phyloP scores from a whole-genome alignment of 2,888 invertebrate species.

The Podotricha telesiphe region DNA sequence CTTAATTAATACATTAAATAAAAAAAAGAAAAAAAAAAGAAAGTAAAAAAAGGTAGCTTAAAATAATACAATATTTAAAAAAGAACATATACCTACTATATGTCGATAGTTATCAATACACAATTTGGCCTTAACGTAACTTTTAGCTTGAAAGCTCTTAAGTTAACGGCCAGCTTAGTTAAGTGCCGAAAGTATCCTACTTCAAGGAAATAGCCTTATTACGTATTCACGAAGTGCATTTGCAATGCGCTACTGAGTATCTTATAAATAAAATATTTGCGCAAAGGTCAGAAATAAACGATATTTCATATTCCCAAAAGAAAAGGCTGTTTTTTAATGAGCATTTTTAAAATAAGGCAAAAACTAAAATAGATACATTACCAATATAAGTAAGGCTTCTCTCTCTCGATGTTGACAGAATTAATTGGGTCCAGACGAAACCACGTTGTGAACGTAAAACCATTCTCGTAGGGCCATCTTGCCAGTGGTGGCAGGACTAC shows the following conservation, averaged over 20 bases:
- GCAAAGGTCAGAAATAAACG: background rate
- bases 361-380: too few relatives aligned
- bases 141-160: slow-evolving; percentile 41
- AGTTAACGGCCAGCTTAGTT: slow-evolving; percentile 42
- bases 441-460: slow-evolving; percentile 99
- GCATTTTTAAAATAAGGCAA: too few relatives aligned
- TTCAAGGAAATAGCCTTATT: slow-evolving; percentile 13
- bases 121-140: slow-evolving; percentile 25
- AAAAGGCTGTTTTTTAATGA: background rate
- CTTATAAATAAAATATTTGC: slow-evolving; percentile 14
- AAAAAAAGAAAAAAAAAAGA: too few relatives aligned
- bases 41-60: too few relatives aligned
- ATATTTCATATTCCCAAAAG: background rate
- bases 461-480: slow-evolving; percentile 99
- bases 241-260: slow-evolving; percentile 2
- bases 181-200: slow-evolving; percentile 17
- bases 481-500: slow-evolving; percentile 98
- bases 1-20: too few relatives aligned
- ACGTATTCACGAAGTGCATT: slow-evolving; percentile 7
- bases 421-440: slow-evolving; percentile 99
- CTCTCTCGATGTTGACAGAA: slow-evolving; percentile 98
- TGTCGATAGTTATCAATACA: background rate
- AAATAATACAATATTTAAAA: background rate
- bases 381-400: slow-evolving; percentile 99
- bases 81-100: too few relatives aligned